Base-by-base conservation (phyloP, 2,797 vertebrate genomes). In the Pelobates cultripes region DNA sequence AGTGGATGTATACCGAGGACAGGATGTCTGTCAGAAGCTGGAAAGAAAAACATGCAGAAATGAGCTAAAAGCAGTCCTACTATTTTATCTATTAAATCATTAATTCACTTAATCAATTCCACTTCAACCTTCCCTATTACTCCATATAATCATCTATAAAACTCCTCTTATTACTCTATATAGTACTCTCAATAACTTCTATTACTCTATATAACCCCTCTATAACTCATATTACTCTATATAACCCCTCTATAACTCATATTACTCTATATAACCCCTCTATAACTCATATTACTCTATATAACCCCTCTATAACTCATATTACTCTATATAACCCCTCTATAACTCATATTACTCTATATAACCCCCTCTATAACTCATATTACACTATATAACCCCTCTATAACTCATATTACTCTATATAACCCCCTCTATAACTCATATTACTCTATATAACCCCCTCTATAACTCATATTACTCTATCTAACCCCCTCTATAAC, bases 1-100 rank as follows among this genome's bases (percentile, higher is more conserved):
- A 15, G 14, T 13, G 73, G 79, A 28, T 10, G 74, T 9, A 40
- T 41, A 12, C n/a, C 28, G 53, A 13, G 28, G 79, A 43, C 57
- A 70, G 28, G 28, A 28, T 28, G 44, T 40, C 70, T 70, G 68
- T 51, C 28, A 71, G 51, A 44, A 53, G 40, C 80, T 82, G 60
- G 0, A 10, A 47, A 64, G 6, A 72, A 7, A 61, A 75, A n/a
- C 60, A 5, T 28, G 28, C 3, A 63, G 0, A 64, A 13, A 47
- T 41, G 12, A 7, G 53, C 13, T 4, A 43, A 3, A 42, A 71
- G 17, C 64, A 28, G 28, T 28, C 28, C 28, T 28, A 28, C 28
- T 28, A 28, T 28, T 28, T 28, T 28, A 28, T 28, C 28, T 28
- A 28, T 28, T 28, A n/a, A n/a, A n/a, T n/a, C n/a, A n/a, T n/a